Conservation (phyloP, 2,797 vertebrate genomes). For the Alauda arvensis region DNA sequence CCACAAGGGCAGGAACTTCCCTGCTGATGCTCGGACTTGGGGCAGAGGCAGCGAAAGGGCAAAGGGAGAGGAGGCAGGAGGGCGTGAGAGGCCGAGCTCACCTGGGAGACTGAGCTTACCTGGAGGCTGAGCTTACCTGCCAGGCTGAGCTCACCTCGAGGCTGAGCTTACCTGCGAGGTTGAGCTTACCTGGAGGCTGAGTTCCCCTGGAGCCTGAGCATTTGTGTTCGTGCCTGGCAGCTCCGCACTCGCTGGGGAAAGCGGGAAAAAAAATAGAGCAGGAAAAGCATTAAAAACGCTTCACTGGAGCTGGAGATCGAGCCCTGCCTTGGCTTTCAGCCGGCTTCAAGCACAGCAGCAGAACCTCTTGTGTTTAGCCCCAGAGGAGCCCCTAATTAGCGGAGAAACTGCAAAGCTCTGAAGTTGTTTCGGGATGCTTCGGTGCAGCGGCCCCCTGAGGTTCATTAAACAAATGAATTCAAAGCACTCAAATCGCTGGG, state of each 20-base stretch:
- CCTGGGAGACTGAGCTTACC: too few relatives aligned
- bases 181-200: not conserved
- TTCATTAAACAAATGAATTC: conserved; percentile 42
- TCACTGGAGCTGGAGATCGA: not conserved
- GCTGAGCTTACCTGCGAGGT: not conserved
- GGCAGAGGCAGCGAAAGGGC: not conserved
- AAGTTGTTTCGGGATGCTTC: conserved; percentile 13
- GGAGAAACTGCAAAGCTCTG: conserved; percentile 25
- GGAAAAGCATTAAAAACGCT: not conserved
- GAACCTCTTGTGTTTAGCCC: conserved; percentile 10
- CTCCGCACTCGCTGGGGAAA: not conserved
- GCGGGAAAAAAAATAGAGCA: not conserved
- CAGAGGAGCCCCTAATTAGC: conserved; percentile 53
- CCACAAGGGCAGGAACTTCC: not conserved
- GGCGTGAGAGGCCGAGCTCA: not conserved
- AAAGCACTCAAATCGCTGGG: conserved; percentile 7
- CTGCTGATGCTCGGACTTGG: not conserved
- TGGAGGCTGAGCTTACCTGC: not conserved
- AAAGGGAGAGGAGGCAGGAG: too few relatives aligned
- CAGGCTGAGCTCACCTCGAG: not conserved
- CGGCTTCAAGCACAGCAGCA: not conserved
- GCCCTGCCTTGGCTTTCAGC: not conserved
- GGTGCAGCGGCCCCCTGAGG: conserved; percentile 14
- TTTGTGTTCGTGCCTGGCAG: not conserved
- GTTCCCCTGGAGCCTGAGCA: not conserved